phyloP scores from a whole-genome alignment of 37 sponge, comb jelly and placozoan genomes.

The Aplysina aerophoba region DNA sequence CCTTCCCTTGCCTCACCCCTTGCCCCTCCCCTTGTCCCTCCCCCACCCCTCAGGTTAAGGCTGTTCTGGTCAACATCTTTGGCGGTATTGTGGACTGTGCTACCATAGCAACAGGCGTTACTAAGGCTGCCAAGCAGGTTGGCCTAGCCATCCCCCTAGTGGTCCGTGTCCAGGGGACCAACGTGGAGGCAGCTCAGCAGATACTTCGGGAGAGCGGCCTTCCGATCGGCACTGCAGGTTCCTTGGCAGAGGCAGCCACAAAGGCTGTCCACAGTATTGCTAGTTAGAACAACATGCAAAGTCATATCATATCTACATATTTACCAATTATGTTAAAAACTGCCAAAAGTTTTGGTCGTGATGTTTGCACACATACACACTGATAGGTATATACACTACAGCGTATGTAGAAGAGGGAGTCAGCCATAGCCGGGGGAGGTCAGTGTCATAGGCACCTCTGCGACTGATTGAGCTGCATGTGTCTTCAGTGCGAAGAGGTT shows the following conservation, averaged over 20 bases:
- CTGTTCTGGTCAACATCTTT: constrained; percentile 97
- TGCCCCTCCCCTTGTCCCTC: neutral
- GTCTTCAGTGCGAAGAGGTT: too few species aligned
- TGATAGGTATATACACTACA: too few species aligned
- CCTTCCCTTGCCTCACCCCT: neutral
- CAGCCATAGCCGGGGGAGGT: too few species aligned
- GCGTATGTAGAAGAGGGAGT: too few species aligned
- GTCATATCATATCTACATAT: too few species aligned
- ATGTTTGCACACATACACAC: too few species aligned
- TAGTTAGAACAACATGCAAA: constrained; percentile 10
- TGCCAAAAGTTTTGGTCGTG: too few species aligned
- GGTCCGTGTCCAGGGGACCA: constrained; percentile 94
- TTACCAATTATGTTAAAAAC: too few species aligned
- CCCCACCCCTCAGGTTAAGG: constrained; percentile 86
- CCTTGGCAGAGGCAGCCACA: constrained; percentile 83
- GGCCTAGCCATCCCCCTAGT: constrained; percentile 83
- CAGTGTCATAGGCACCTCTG: too few species aligned
- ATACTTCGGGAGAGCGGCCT: constrained; percentile 84
- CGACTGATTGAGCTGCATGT: too few species aligned
- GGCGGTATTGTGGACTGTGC: constrained; percentile 97
- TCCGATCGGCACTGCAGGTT: constrained; percentile 74
- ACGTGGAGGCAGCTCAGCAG: constrained; percentile 84
- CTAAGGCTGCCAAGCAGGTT: constrained; percentile 83
- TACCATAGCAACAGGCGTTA: constrained; percentile 93
- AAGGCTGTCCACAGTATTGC: constrained; percentile 70